Conservation (phyloP, 2,113 vertebrate species). For the Calypte anna region DNA sequence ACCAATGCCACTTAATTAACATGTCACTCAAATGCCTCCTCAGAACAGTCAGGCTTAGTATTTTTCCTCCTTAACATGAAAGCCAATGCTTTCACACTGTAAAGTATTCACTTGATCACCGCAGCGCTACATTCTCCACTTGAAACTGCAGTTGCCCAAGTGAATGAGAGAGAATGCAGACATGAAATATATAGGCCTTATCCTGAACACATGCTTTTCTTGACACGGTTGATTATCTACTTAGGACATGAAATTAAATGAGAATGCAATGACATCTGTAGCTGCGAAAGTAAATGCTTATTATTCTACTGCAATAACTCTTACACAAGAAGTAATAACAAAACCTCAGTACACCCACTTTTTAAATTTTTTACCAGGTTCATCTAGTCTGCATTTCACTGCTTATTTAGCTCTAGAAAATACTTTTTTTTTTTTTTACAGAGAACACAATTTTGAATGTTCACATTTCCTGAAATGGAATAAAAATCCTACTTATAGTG, state of each 20-base stretch:
- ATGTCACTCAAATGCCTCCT: conserved; percentile 79
- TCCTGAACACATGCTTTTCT: conserved; percentile 61
- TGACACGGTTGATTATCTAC: conserved; percentile 62
- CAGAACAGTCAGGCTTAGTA: conserved; percentile 74
- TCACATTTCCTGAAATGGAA: conserved; percentile 16
- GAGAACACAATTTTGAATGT: conserved; percentile 9
- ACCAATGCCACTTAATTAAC: conserved; percentile 80
- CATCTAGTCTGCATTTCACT: conserved; percentile 1
- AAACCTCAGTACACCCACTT: neutral
- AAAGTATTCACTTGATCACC: conserved; percentile 77
- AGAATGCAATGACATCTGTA: conserved; percentile 17
- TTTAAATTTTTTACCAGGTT: neutral
- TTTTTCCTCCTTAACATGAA: conserved; percentile 74
- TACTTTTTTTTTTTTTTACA: neutral
- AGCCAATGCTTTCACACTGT: conserved; percentile 69
- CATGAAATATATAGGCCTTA: conserved; percentile 62
- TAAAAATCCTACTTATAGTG: conserved; percentile 2
- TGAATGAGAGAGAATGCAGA: conserved; percentile 63
- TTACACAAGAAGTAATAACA: neutral
- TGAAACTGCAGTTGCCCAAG: conserved; percentile 72
- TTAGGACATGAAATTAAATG: conserved; percentile 71
- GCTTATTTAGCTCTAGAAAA: neutral
- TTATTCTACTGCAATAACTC: conserved; percentile 1
- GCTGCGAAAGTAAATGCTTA: conserved; percentile 43
- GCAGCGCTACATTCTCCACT: conserved; percentile 75